Evolutionary conservation across 2,888 invertebrate species (phyloP), one percentile per base, ranked within the genome.

Genomic region (Stenodera caucasica): DNA sequence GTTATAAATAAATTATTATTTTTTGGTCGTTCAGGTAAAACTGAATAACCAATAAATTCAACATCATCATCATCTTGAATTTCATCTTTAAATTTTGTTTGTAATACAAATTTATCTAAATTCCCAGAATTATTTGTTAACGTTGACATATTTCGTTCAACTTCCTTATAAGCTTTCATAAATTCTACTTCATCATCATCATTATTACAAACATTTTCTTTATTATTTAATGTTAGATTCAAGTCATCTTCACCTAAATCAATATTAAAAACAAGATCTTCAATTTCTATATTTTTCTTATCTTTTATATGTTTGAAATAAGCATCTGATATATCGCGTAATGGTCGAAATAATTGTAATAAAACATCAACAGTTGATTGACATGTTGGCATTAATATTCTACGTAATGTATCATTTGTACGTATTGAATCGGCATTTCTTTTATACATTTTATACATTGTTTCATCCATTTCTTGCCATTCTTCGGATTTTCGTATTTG

Each of bases 221-320:
- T 33, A 60, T 32, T 52, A 6, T 52, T 23, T 18, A 26, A 21
- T 18, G 18, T 12, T 12, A 51, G 23, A 15, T 18, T 35, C 26
- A 51, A 15, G 26, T 54, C 55, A 49, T 61, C 61, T 23, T 61
- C 61, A 8, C 58, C 61, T 21, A 61, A 12, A 52, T 61, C 62
- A 7, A 56, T 58, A 49, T 64, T 59, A 11, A 65, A 63, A 3
- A 61, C 59, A 14, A 61, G 50, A 53, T 66, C 66, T n/a, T 63
- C 61, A 21, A 66, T 32, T 32, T 63, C 65, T 12, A 59, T 56
- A 29, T 60, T 57, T 21, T 63, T 65, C 35, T 67, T 66, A 1
- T 65, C 55, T 45, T 66, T 64, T 3, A 72, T 63, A 59, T 71
- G 66, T 33, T 70, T 68, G 55, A 75, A 75, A 55, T 75, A 75